phyloP scores from a whole-genome alignment of 2,797 vertebrate species.

The Gastrophryne carolinensis region DNA sequence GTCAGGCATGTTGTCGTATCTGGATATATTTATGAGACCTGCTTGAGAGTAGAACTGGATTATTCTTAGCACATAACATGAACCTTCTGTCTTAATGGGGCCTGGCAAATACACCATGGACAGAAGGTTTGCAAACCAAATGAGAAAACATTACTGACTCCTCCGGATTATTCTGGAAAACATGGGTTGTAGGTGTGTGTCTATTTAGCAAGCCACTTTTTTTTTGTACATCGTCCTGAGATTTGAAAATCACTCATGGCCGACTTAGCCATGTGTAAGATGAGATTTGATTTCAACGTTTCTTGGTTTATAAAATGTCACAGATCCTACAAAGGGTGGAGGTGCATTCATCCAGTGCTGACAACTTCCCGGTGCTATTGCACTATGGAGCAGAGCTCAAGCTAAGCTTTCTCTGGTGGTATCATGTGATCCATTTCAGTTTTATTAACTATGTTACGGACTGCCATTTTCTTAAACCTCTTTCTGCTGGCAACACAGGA shows the following conservation, averaged over 20 bases:
- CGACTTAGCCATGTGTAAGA: too few species aligned
- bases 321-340: too few species aligned
- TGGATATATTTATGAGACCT: slow-evolving; percentile 10
- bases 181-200: neutral
- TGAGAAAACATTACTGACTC: neutral
- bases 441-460: too few species aligned
- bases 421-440: too few species aligned
- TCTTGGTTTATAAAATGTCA: neutral
- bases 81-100: neutral
- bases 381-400: slow-evolving; percentile 8
- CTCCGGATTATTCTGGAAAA: neutral
- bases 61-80: slow-evolving; percentile 14
- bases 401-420: neutral
- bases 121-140: neutral
- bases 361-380: slow-evolving; percentile 21
- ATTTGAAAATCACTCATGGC: too few species aligned
- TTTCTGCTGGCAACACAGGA: too few species aligned
- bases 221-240: too few species aligned
- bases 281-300: neutral
- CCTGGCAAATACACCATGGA: neutral
- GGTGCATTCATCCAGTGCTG: too few species aligned
- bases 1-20: neutral
- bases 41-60: slow-evolving; percentile 36
- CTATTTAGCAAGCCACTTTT: too few species aligned
- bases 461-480: too few species aligned